Evolutionary conservation across 2,797 vertebrate species (phyloP), one percentile per base, ranked within the genome.

Genomic region (Chaenodraco wilsoni): DNA sequence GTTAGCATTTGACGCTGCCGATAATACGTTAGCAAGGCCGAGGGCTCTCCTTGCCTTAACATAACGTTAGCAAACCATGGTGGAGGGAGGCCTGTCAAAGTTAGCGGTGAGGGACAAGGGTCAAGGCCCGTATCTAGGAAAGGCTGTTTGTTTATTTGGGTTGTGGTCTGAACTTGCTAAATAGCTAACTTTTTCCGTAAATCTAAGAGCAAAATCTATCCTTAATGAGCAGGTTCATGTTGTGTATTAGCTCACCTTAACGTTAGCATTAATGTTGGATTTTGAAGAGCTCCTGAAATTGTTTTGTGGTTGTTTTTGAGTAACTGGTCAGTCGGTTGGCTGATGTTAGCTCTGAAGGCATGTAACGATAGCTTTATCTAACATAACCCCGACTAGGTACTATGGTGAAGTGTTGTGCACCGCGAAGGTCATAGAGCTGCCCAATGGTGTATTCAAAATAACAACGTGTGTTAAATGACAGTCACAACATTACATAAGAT

Each of bases 51-150:
- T 78, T 85, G 72, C 74, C 33, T 76, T 12, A 46, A 71, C 61
- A 45, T 61, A 72, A 72, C 61, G 65, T 77, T 84, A 82, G 79
- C 64, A 52, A 61, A 81, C 69, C 63, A 27, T 65, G 63, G 66
- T 0, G 27, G 69, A 78, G 44, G 72, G 76, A 88, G 90, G 89
- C 90, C 90, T 85, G 87, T 87, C 83, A 87, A 83, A 90, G 90
- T 88, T 91, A 83, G 89, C 87, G 61, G 58, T 65, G 60, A 77
- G 82, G 86, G 83, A 92, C 84, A 88, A 88, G 89, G 90, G 88
- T 91, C 88, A 88, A 85, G 90, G 92, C 89, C 91, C 79, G 46
- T 71, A 62, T 65, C 64, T 50, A 79, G 69, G 59, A 54, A 78
- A 68, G 60, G 66, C 69, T 84, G 86, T 74, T 82, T 90, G 88